Percentiles rank a stretch among this genome's conserved stretches.
Conservation (phyloP, 2,797 vertebrate genomes). For the Nothura maculosa region DNA sequence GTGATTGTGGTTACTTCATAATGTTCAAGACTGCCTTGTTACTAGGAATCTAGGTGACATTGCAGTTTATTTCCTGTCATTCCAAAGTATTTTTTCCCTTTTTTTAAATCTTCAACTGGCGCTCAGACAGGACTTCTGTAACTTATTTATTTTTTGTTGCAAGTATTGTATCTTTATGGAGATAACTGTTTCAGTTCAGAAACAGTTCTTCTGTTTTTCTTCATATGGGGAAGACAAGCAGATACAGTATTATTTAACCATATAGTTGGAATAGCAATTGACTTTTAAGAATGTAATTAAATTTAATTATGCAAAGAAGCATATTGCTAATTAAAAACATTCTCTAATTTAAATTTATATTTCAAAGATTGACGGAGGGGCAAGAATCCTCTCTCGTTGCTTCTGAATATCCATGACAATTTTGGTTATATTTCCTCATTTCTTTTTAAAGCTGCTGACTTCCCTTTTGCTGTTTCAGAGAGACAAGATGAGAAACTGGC, state of each 20-base stretch:
- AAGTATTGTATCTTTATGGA: neutral
- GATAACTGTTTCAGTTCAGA: neutral
- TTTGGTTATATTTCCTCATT: neutral
- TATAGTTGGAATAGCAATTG: neutral
- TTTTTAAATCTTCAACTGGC: neutral
- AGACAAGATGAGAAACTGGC: neutral
- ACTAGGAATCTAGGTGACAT: neutral
- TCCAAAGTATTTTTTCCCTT: neutral
- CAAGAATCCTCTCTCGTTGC: neutral
- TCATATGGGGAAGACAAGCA: neutral
- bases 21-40: neutral
- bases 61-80: neutral
- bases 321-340: neutral
- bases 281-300: neutral
- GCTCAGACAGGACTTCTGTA: neutral
- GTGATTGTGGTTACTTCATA: neutral
- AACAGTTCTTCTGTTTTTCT: neutral
- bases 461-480: neutral
- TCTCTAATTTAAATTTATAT: conserved; percentile 9
- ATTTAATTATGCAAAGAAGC: neutral
- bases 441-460: neutral
- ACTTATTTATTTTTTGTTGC: neutral
- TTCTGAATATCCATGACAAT: neutral
- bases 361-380: neutral
- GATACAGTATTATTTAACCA: neutral